Base-by-base conservation (phyloP, 2,797 vertebrate species). In the Enteromius thamalakanensis region DNA sequence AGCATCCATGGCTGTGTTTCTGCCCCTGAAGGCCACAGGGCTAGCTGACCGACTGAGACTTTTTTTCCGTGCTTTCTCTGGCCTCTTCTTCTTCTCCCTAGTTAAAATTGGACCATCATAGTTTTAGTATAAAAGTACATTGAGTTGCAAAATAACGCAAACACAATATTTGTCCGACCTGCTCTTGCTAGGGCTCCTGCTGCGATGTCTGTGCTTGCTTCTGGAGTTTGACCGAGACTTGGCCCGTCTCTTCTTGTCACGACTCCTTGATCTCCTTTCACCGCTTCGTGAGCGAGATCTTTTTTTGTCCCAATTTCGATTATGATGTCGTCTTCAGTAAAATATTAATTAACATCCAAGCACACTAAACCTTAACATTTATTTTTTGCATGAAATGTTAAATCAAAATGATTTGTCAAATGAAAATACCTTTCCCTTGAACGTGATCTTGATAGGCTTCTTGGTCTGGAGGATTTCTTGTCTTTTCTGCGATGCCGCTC, bases 1-100 rank as follows among this genome's bases (percentile, higher is more conserved):
- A 53, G 98, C 98, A 89, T 99, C 98, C 98, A 99, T 99, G 12
- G 98, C 98, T 84, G 97, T 96, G 89, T 99, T 99, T 86, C 98
- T 94, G 42, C 97, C 97, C 51, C 98, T 94, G 90, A 99, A 99
- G 21, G 94, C 93, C 23, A 96, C 95, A 0, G 97, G 96, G 90
- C 95, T 97, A 0, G 94, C 92, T 55, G 97, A 96, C 23, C 94
- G 91, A 87, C 97, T 99, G 80, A 92, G 94, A 90, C 96, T 98
- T 91, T 96, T 98, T 90, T 93, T 95, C 86, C 94, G 94, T 6
- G 95, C 95, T 91, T 99, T 99, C 79, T 99, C 98, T 75, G 80
- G 90, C 89, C 94, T 96, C 89, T 98, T 99, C 92, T 98, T 99
- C 84, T 95, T 88, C 81, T 99, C 98, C 89, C 98, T 99, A 9